Evolutionary conservation across 1,140 invertebrate genomes (phyloP).

Genomic region (Vollenhovia emeryi): DNA sequence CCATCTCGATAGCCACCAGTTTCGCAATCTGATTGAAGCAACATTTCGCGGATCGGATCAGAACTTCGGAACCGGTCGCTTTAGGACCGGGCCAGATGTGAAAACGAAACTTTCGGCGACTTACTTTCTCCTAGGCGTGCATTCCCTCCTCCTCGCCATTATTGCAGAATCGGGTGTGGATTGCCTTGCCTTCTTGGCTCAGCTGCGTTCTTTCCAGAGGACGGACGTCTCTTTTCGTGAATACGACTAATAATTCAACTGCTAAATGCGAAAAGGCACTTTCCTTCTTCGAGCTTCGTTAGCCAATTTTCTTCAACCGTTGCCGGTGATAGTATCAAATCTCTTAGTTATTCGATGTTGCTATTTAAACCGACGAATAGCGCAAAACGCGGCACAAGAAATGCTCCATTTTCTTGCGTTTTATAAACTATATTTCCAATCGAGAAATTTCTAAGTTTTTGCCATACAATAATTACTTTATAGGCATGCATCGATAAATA

Average conservation of each 20-base stretch:
- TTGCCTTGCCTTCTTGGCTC: neutral
- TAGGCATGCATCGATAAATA: neutral
- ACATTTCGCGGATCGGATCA: neutral
- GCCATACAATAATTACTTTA: neutral
- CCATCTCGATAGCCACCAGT: neutral
- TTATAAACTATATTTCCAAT: neutral
- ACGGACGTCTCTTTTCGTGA: neutral
- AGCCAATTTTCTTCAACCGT: neutral
- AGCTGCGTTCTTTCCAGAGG: neutral
- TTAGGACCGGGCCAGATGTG: slow-evolving; percentile 58
- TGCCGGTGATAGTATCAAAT: neutral
- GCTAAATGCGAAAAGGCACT: neutral
- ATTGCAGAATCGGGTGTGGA: slow-evolving; percentile 7
- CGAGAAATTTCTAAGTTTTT: neutral
- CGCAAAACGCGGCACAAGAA: neutral
- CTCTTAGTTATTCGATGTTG: neutral
- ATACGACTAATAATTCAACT: neutral
- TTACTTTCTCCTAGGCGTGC: slow-evolving; percentile 54
- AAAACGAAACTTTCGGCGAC: slow-evolving; percentile 60
- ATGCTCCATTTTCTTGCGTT: neutral
- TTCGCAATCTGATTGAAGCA: slow-evolving; percentile 29
- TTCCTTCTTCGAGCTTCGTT: neutral
- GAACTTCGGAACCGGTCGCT: slow-evolving; percentile 46
- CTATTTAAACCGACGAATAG: neutral
- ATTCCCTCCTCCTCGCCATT: neutral